These are phyloP conservation scores for Pampus argenteus DNA, from an alignment of 2,797 vertebrate species.

Conservation along the genomic window DNA sequence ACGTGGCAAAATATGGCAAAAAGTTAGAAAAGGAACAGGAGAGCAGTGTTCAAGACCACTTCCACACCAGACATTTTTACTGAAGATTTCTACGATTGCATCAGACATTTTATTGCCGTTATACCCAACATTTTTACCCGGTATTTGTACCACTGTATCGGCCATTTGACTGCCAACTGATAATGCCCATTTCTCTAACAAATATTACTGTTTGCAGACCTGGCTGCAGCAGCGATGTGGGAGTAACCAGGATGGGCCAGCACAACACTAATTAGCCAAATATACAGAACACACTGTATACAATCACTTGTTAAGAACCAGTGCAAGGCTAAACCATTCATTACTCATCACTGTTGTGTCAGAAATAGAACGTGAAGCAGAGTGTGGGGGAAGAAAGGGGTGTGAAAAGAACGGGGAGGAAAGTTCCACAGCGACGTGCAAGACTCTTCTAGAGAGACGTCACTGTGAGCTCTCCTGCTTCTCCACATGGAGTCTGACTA, in stretches of 20 bases:
- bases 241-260: conserved; percentile 62
- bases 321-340: conserved; percentile 71
- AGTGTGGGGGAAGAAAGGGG: conserved; percentile 64
- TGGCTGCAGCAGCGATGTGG: conserved; percentile 40
- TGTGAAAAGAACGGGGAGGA: conserved; percentile 62
- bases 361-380: conserved; percentile 72
- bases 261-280: conserved; percentile 72
- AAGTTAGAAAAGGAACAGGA: too few relatives aligned
- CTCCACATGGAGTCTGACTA: conserved; percentile 59
- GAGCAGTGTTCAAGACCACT: too few relatives aligned
- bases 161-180: too few relatives aligned
- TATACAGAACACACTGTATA: conserved; percentile 69
- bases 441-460: conserved; percentile 60
- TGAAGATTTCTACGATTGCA: too few relatives aligned
- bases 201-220: conserved; percentile 36
- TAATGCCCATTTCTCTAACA: too few relatives aligned
- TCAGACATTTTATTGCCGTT: too few relatives aligned
- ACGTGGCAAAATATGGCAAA: too few relatives aligned
- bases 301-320: conserved; percentile 73
- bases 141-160: too few relatives aligned
- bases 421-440: conserved; percentile 41
- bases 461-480: conserved; percentile 64
- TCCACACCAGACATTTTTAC: too few relatives aligned
- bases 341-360: conserved; percentile 74
- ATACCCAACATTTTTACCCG: too few relatives aligned